Conservation (phyloP, 1,140 invertebrate genomes). For the Belonocnema kinseyi region DNA sequence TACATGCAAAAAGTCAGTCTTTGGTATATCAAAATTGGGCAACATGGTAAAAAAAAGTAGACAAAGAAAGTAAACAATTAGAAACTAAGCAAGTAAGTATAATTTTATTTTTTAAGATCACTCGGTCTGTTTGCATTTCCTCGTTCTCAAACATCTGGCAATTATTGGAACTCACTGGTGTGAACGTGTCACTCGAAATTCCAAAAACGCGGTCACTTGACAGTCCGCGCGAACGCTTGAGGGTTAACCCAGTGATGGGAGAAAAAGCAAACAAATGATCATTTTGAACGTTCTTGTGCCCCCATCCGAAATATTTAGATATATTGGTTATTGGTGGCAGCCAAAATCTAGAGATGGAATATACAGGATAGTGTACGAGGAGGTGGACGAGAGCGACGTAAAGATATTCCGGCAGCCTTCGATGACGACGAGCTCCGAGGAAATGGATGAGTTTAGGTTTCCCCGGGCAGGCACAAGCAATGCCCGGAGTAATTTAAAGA, state of each 20-base stretch:
- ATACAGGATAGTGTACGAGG: slow-evolving; percentile 96
- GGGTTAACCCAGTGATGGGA: background rate
- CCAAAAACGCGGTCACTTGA: no score
- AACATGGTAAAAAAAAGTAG: no score
- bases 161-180: no score
- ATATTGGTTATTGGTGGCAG: slow-evolving; percentile 98
- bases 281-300: background rate
- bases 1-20: no score
- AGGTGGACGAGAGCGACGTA: slow-evolving; percentile 96
- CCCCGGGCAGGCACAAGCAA: slow-evolving; percentile 93
- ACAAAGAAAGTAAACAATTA: no score
- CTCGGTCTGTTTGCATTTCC: no score
- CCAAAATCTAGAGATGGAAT: slow-evolving; percentile 84
- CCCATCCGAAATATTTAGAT: slow-evolving; percentile 76
- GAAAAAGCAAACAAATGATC: background rate
- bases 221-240: no score
- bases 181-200: no score
- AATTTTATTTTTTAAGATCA: no score
- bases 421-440: slow-evolving; percentile 83
- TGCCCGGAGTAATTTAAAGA: slow-evolving; percentile 90
- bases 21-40: no score
- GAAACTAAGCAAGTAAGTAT: no score
- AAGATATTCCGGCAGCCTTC: slow-evolving; percentile 93
- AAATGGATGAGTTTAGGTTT: slow-evolving; percentile 94
- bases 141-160: no score